A percentile compares a stretch with the other conserved stretches of the same genome.
These are phyloP conservation scores for Rhinolophus sinicus DNA, from an alignment of 2,113 vertebrate genomes.

Conservation along the genomic window DNA sequence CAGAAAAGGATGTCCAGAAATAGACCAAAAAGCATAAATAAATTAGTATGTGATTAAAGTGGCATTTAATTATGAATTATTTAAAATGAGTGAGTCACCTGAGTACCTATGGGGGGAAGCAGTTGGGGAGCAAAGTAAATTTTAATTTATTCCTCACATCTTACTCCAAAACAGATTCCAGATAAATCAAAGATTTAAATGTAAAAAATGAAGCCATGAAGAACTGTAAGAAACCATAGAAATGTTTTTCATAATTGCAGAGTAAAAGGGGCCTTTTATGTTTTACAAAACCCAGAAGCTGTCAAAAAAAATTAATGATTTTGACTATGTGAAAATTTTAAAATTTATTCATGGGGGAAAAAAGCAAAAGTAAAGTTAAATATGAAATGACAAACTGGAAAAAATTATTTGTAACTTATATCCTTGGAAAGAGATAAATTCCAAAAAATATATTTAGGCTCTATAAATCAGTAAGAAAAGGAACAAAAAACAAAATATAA, in stretches of 20 bases:
- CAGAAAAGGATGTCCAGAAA: not conserved
- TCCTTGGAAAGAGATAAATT: not conserved
- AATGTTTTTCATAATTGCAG: not conserved
- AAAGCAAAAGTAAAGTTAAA: not conserved
- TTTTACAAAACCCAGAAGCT: constrained; percentile 6
- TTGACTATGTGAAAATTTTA: not conserved
- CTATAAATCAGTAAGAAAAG: not conserved
- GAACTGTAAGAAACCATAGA: not conserved
- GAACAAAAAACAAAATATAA: not conserved
- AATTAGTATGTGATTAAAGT: not conserved
- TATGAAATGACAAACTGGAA: not conserved
- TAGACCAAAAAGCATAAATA: not conserved
- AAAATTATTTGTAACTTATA: not conserved
- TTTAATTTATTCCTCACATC: not conserved
- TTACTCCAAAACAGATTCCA: not conserved
- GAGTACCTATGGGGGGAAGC: not conserved
- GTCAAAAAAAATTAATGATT: constrained; percentile 21
- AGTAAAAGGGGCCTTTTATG: not conserved
- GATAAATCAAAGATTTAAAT: not conserved
- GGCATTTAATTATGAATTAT: not conserved
- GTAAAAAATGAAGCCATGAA: not conserved
- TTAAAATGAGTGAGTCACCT: not conserved
- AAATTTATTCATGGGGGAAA: not conserved
- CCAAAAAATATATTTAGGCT: not conserved
- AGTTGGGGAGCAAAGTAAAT: not conserved